Base-by-base conservation (phyloP, 1,140 invertebrate genomes). In the Zaprionus africanus region DNA sequence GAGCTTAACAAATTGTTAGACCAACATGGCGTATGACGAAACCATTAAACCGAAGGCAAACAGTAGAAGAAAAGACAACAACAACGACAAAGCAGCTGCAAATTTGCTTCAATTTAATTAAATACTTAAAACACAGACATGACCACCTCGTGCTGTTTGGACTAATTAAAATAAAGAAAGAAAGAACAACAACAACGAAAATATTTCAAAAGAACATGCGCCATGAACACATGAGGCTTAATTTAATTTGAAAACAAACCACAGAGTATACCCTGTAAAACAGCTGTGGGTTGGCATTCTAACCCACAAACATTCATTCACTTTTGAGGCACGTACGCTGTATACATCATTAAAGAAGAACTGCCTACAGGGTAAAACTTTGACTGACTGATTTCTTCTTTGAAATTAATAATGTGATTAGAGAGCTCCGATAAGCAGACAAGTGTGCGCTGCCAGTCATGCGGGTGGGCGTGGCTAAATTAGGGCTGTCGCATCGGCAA, bases 61-160 rank as follows among this genome's bases (percentile, higher is more conserved):
- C 41, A 69, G 58, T 53, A 81, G 46, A 79, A 11, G 53, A 63
- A 76, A 38, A 58, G 13, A 26, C 53, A 58, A 19, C 53, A 24
- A 64, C 62, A 81, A 51, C 54, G 28, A 26, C 56, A 57, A 63
- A 59, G 31, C 61, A 78, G 54, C 62, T 65, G 63, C 79, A 70
- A 80, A 68, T 87, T 82, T 82, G 31, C 58, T 81, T 82, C 76
- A 87, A 88, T 88, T 87, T 78, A 88, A 88, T 87, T 81, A 88
- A 87, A 88, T 78, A 87, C 88, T 87, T 80, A 81, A 83, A 70
- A 58, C 63, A 65, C 74, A 72, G 60, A 71, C 59, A 65, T 65
- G 61, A 71, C 51, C 58, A 61, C 41, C 26, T 66, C 70, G 43
- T 38, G 28, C 41, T 81, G 60, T 71, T 81, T 86, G 54, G 9